Base-by-base conservation (phyloP, 2,797 vertebrate species). In the Geotrypetes seraphini region DNA sequence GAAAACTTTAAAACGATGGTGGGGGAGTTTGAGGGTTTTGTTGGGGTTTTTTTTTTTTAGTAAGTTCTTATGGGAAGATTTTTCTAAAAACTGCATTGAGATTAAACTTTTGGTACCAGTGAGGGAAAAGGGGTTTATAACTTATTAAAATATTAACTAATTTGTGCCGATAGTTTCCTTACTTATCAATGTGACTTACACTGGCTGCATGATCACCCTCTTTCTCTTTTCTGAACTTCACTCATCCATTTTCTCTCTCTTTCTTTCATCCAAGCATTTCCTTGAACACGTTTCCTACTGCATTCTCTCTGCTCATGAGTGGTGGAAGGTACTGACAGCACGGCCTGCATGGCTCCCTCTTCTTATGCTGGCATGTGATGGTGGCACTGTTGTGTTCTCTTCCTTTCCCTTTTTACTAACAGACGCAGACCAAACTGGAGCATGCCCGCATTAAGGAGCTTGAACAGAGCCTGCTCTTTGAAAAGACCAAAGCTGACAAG, bases 401-500 rank as follows among this genome's bases (percentile, higher is more conserved):
- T 90, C 91, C 92, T 96, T 87, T 97, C 81, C 90, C 87, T 94
- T 87, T 92, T 86, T 84, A 97, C 96, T 97, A 97, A 96, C 93
- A 98, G 95, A 97, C 92, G 92, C 95, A 97, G 93, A 96, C 90
- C 89, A 95, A 92, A 86, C 90, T 98, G 95, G 92, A 98, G 87
- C 95, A 97, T 93, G 93, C 78, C 89, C 92, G 91, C 86, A 92
- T 93, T 89, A 92, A 92, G 92, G 93, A 97, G 83, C 92, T 97
- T 85, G 92, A 97, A 85, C 92, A 97, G 86, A 92, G 85, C 88
- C 92, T 97, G 74, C 90, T 94, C 84, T 93, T 95, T 96, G 93
- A 96, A 96, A 97, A 96, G 89, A 95, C 91, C 93, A 97, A 94
- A 95, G 93, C 94, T 92, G 94, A 97, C 80, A 98, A 97, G 91